Base-by-base conservation (phyloP, 2,113 vertebrate genomes). In the Phainopepla nitens region DNA sequence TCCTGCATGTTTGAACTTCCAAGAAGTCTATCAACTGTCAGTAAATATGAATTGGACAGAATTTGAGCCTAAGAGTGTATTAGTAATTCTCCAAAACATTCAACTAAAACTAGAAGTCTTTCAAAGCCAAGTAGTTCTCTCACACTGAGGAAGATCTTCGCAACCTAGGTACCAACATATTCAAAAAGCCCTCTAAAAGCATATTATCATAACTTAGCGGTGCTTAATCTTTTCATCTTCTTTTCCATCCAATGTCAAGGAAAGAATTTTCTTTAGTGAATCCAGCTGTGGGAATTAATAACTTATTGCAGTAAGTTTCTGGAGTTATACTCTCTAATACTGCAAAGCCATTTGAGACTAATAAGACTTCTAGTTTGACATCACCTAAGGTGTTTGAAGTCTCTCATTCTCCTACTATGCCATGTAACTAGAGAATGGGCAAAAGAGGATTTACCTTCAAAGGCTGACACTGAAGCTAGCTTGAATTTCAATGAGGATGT, bases 371-470 rank as follows among this genome's bases (percentile, higher is more conserved):
- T 53, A 65, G 47, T 72, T 54, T 60, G 72, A 69, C 31, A 61
- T 58, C 82, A 71, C 60, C 64, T 61, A 70, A 71, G 62, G 47
- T 89, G 69, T 41, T 62, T 65, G 58, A 84, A 73, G n/a, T 54
- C n/a, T 76, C 60, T 87, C 61, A 93, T 73, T 87, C 39, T 75
- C 71, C 66, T 86, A 89, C 80, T 60, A 84, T 2, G 2, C 36
- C 56, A 60, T 45, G 66, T 80, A 90, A 79, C 68, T 87, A 58
- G 51, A 95, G 28, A 97, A 92, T 28, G 49, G 77, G 68, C 82
- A 83, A 94, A 97, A 91, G 53, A 83, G 57, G 88, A 80, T 95
- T 94, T 92, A 94, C 33, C 60, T 97, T 97, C 60, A 92, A 89
- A 82, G 71, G 91, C 54, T 96, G 72, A 93, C 76, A 83, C 23